Evolutionary conservation across 1,140 invertebrate genomes (phyloP).

Genomic region (Drosophila subobscura): DNA sequence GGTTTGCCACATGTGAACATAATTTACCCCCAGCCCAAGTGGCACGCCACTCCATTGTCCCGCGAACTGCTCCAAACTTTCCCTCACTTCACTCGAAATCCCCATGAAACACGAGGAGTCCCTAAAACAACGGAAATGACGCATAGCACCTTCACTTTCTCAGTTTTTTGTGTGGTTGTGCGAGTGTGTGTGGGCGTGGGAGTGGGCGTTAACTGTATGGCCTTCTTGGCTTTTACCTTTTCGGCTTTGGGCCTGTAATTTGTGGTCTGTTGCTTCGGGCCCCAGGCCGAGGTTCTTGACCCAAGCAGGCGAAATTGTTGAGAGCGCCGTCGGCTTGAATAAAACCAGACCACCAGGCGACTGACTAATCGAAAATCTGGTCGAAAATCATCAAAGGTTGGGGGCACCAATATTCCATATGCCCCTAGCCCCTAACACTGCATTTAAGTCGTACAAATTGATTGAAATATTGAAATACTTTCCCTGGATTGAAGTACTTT

Average conservation of each 20-base stretch:
- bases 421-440: background rate
- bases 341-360: constrained; percentile 8
- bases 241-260: constrained; percentile 42
- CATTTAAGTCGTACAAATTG: constrained; percentile 24
- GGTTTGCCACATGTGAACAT: constrained; percentile 33
- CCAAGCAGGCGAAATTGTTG: background rate
- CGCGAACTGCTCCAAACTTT: background rate
- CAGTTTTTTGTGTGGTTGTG: background rate
- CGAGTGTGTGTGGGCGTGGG: background rate
- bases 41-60: background rate
- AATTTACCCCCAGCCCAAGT: background rate
- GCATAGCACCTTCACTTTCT: constrained; percentile 43
- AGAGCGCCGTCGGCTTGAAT: constrained; percentile 7
- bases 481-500: constrained; percentile 7
- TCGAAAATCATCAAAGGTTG: constrained; percentile 39
- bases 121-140: constrained; percentile 56
- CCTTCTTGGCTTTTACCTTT: constrained; percentile 33
- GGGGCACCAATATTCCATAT: constrained; percentile 37
- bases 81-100: constrained; percentile 11
- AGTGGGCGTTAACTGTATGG: constrained; percentile 9
- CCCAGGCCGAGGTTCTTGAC: constrained; percentile 59
- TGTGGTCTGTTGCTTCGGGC: constrained; percentile 38
- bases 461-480: constrained; percentile 29
- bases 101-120: background rate
- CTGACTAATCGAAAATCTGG: constrained; percentile 30